Base-by-base conservation (phyloP, 2,888 invertebrate genomes). In the Nesidiocoris tenuis region DNA sequence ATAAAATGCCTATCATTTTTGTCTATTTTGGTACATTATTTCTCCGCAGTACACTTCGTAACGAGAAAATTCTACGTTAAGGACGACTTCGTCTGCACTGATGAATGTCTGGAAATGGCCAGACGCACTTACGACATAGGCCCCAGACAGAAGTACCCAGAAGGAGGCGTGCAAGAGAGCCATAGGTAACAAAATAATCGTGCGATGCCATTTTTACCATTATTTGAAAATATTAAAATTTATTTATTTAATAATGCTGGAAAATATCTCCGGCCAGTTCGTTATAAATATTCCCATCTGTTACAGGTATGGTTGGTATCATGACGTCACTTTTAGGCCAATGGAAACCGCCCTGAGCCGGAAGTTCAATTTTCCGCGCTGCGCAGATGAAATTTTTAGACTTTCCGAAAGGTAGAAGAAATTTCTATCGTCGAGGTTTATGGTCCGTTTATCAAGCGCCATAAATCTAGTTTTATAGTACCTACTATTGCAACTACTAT, bases 241-340 rank as follows among this genome's bases (percentile, higher is more conserved):
- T 12, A 16, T 54, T 54, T 54, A 7, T 7, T 12, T 7, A 54
- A 16, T 12, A 54, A 12, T 54, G 16, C 16, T 7, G 16, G 54
- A 54, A 7, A 54, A 54, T 54, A 12, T n/a, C n/a, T n/a, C n/a
- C n/a, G n/a, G n/a, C n/a, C n/a, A n/a, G n/a, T n/a, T n/a, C n/a
- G n/a, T n/a, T n/a, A n/a, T n/a, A n/a, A n/a, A n/a, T n/a, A n/a
- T n/a, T n/a, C n/a, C n/a, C n/a, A n/a, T n/a, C n/a, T n/a, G n/a
- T n/a, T 65, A 56, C 54, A 78, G 79, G n/a, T 79, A 78, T 24
- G 79, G 79, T 19, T 79, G 79, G 79, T 79, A 77, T 23, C 68
- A 63, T 23, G 77, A 78, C 25, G 57, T 76, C 22, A 25, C 21
- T 1, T 78, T 79, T 64, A 65, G 74, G 19, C 64, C 77, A 1